Percentiles rank a stretch among this genome's conserved stretches.
Conservation (phyloP, 1,140 invertebrate genomes). For the Drosophila kikkawai region DNA sequence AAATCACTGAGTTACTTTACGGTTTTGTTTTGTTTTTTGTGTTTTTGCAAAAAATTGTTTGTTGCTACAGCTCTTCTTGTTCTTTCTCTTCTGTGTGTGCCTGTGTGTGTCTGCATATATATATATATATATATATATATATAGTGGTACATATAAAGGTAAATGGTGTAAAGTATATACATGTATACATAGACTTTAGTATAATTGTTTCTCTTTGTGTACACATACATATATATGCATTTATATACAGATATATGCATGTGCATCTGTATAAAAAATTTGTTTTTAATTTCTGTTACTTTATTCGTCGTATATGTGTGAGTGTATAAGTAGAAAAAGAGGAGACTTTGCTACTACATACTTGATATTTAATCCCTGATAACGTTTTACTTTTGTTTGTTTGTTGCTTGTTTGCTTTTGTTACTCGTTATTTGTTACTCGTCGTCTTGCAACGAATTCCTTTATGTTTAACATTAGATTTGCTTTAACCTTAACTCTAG, state of each 20-base stretch:
- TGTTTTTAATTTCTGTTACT: slow-evolving; percentile 48
- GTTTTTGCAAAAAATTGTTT: slow-evolving; percentile 28
- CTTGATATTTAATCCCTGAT: slow-evolving; percentile 82
- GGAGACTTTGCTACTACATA: slow-evolving; percentile 60
- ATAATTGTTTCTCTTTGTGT: slow-evolving; percentile 32
- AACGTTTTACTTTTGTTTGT: slow-evolving; percentile 79
- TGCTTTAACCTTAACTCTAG: slow-evolving; percentile 41
- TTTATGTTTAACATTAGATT: slow-evolving; percentile 54
- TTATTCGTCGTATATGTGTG: slow-evolving; percentile 41
- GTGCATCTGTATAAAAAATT: slow-evolving; percentile 42
- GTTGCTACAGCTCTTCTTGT: slow-evolving; percentile 33
- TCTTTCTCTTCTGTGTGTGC: slow-evolving; percentile 18
- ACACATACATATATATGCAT: slow-evolving; percentile 10
- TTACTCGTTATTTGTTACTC: slow-evolving; percentile 8
- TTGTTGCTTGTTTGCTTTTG: slow-evolving; percentile 43
- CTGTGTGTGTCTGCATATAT: slow-evolving; percentile 2
- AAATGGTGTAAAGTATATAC: slow-evolving; percentile 53
- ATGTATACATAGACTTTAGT: slow-evolving; percentile 51
- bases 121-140: slow-evolving; percentile 47
- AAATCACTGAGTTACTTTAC: slow-evolving; percentile 84
- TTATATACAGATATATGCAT: slow-evolving; percentile 15
- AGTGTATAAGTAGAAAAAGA: slow-evolving; percentile 66
- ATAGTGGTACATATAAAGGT: slow-evolving; percentile 38
- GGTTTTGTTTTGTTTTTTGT: slow-evolving; percentile 54
- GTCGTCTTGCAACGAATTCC: slow-evolving; percentile 58